Conservation (phyloP, 2,888 invertebrate genomes). For the Himalopsyche anomala region DNA sequence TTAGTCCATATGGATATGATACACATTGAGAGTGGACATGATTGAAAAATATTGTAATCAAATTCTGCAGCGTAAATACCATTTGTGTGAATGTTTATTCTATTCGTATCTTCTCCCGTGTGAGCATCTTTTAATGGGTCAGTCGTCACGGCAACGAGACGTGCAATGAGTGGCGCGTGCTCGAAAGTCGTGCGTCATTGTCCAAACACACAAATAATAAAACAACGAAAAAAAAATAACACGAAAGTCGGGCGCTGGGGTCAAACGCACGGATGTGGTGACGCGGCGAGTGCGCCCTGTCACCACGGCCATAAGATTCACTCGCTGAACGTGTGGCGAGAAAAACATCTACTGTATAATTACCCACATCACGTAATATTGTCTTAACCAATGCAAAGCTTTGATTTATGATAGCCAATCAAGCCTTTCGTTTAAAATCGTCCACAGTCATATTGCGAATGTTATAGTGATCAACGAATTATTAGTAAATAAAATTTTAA, state of each 20-base stretch:
- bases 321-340: background rate
- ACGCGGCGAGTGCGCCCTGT: background rate
- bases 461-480: no score
- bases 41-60: no score
- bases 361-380: background rate
- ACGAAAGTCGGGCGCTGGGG: constrained; percentile 16
- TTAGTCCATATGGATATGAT: no score
- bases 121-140: constrained; percentile 16
- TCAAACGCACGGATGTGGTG: constrained; percentile 8
- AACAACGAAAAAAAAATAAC: constrained; percentile 6
- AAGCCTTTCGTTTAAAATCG: no score
- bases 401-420: no score
- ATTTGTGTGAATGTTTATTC: no score
- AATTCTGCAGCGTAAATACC: no score
- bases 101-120: background rate
- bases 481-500: no score
- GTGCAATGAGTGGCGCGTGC: constrained; percentile 25
- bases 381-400: background rate
- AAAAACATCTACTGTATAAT: background rate
- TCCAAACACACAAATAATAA: constrained; percentile 10
- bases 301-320: constrained; percentile 9
- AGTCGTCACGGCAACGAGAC: background rate
- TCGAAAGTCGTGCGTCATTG: constrained; percentile 14
- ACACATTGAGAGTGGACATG: no score
- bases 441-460: no score